A percentile compares a stretch with the other conserved stretches of the same genome.
Evolutionary conservation across 2,797 vertebrate genomes (phyloP).

Genomic region (Chloroceryle amazona): DNA sequence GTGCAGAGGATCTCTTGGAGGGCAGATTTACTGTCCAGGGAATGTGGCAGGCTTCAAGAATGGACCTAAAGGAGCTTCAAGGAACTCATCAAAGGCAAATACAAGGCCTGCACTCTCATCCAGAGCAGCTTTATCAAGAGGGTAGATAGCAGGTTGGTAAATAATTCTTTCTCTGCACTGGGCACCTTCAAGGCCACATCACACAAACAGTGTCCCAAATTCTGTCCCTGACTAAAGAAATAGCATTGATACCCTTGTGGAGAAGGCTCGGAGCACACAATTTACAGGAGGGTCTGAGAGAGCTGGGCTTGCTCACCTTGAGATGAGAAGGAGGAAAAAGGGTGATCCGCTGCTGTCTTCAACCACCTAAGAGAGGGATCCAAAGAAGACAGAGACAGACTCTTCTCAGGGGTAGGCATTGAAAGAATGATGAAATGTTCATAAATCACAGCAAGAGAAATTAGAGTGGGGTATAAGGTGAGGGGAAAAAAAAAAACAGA

Average conservation of each 20-base stretch:
- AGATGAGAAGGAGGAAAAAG: not conserved
- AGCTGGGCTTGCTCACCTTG: not conserved
- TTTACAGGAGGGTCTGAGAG: not conserved
- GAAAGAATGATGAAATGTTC: not conserved
- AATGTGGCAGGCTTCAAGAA: not conserved
- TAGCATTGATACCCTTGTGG: rapidly evolving
- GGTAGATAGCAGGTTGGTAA: not conserved
- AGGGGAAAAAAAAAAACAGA: not conserved
- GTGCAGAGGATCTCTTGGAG: not conserved
- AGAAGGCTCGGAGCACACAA: not conserved
- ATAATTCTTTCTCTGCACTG: not conserved
- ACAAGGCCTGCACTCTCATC: not conserved
- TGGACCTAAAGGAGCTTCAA: not conserved
- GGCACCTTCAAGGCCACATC: not conserved
- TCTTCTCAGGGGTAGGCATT: not conserved
- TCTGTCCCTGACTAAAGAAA: not conserved
- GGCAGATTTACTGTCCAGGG: not conserved
- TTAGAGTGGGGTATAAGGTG: not conserved
- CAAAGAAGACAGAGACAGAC: not conserved
- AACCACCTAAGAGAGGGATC: rapidly evolving
- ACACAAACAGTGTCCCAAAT: rapidly evolving
- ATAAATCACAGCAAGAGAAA: not conserved
- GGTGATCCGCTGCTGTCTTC: rapidly evolving
- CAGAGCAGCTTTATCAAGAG: not conserved
- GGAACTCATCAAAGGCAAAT: not conserved